phyloP scores from a whole-genome alignment of 2,888 invertebrate species.

The Dorcus hopei region DNA sequence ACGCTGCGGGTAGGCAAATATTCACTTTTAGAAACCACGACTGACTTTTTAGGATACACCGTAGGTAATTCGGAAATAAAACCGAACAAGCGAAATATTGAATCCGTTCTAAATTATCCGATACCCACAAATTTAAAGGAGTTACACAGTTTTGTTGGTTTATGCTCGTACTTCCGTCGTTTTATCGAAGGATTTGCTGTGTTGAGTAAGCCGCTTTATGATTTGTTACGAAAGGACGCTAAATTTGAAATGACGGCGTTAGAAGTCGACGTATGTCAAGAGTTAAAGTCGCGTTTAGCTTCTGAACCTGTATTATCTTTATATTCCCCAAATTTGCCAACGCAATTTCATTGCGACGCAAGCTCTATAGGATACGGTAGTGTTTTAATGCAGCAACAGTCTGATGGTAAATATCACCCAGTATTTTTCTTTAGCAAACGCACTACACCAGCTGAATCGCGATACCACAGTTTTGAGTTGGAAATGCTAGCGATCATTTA shows the following conservation, averaged over 20 bases:
- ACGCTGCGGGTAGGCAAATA: slow-evolving; percentile 22
- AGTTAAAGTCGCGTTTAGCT: no score
- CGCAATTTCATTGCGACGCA: slow-evolving; percentile 40
- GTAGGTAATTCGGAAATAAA: slow-evolving; percentile 8
- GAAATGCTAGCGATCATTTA: slow-evolving; percentile 39
- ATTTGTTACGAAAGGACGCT: slow-evolving; percentile 4
- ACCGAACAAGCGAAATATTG: slow-evolving; percentile 11
- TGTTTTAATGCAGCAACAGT: slow-evolving; percentile 35
- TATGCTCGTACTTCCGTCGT: slow-evolving; percentile 11
- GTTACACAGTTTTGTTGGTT: slow-evolving; percentile 11
- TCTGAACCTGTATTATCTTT: no score
- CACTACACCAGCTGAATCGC: slow-evolving; percentile 25
- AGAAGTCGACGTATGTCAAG: no score
- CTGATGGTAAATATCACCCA: slow-evolving; percentile 26
- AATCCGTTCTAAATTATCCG: slow-evolving; percentile 5
- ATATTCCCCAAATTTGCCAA: slow-evolving; percentile 9
- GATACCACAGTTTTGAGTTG: slow-evolving; percentile 39
- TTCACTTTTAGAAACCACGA: slow-evolving; percentile 5
- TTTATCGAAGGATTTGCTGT: slow-evolving; percentile 16
- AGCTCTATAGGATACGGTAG: slow-evolving; percentile 34
- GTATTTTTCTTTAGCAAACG: slow-evolving; percentile 30
- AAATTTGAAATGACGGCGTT: neutral
- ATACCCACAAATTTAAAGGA: slow-evolving; percentile 7
- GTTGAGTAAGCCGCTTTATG: slow-evolving; percentile 8
- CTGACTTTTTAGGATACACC: slow-evolving; percentile 12